Evolutionary conservation across 2,113 vertebrate species (phyloP).

Genomic region (Anoura caudifer): DNA sequence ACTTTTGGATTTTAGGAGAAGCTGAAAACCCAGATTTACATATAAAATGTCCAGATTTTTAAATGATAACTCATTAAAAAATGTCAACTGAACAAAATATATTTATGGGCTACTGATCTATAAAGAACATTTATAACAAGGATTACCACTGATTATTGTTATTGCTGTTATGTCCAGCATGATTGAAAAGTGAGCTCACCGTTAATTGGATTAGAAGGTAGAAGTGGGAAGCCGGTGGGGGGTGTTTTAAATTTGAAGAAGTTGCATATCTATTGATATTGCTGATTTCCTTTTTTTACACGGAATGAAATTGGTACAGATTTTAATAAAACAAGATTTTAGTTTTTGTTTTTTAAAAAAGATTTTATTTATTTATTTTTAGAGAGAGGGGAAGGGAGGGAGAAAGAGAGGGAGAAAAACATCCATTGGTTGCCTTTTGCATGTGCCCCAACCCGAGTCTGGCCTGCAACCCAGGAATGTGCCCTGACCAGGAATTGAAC

Average conservation of each 20-base stretch:
- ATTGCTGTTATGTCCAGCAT: neutral
- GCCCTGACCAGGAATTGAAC: no score
- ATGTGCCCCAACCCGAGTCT: no score
- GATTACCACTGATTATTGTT: neutral
- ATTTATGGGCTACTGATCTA: neutral
- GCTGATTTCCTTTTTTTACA: neutral
- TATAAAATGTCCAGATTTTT: neutral
- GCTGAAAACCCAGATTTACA: neutral
- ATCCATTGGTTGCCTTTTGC: no score
- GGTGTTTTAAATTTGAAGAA: neutral
- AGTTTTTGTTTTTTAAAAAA: neutral
- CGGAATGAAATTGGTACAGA: neutral
- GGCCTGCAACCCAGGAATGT: no score
- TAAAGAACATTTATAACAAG: neutral
- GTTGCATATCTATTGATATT: neutral
- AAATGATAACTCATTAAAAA: neutral
- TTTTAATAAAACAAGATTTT: constrained; percentile 35
- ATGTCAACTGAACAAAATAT: neutral
- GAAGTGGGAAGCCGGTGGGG: neutral
- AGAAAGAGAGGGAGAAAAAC: no score
- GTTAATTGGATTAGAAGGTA: neutral
- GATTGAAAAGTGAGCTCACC: neutral
- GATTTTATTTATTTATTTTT: no score
- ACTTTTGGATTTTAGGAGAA: neutral
- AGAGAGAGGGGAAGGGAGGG: no score